Conservation (phyloP, 1,140 invertebrate genomes). For the Batillaria attramentaria region DNA sequence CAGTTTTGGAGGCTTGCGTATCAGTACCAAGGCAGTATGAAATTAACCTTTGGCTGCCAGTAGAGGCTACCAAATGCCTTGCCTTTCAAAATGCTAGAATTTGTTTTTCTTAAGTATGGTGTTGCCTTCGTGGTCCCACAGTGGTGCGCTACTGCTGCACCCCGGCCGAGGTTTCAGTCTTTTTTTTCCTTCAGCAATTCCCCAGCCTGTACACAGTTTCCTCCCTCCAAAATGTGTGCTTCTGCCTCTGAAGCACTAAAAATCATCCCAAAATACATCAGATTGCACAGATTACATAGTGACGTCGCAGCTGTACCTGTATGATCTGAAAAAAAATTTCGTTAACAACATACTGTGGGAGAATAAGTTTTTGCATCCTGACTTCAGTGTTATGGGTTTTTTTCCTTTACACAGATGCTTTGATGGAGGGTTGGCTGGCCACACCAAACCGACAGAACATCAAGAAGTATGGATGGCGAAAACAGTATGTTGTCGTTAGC, state of each 20-base stretch:
- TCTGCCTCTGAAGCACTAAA: too few species aligned
- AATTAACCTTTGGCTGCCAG: too few species aligned
- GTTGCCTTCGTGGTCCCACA: background rate
- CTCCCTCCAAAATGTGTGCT: too few species aligned
- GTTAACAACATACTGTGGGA: background rate
- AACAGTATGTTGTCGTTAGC: slow-evolving; percentile 97
- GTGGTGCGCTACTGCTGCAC: too few species aligned
- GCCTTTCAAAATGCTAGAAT: too few species aligned
- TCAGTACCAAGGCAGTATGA: too few species aligned
- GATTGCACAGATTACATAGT: background rate
- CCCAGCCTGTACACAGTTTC: too few species aligned
- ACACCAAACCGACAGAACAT: slow-evolving; percentile 97
- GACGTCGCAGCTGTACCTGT: background rate
- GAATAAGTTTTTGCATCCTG: background rate
- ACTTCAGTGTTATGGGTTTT: background rate
- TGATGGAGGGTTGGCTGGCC: slow-evolving; percentile 95
- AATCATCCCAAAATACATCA: background rate
- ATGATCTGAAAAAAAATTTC: background rate
- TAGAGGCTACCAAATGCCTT: too few species aligned
- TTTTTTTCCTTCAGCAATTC: too few species aligned
- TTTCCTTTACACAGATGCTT: slow-evolving; percentile 79
- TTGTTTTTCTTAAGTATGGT: background rate
- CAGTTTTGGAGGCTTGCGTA: too few species aligned
- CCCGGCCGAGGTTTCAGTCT: too few species aligned
- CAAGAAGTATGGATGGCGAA: slow-evolving; percentile 95